These are phyloP conservation scores for Chesias legatella DNA, from an alignment of 2,888 invertebrate genomes.

Conservation along the genomic window DNA sequence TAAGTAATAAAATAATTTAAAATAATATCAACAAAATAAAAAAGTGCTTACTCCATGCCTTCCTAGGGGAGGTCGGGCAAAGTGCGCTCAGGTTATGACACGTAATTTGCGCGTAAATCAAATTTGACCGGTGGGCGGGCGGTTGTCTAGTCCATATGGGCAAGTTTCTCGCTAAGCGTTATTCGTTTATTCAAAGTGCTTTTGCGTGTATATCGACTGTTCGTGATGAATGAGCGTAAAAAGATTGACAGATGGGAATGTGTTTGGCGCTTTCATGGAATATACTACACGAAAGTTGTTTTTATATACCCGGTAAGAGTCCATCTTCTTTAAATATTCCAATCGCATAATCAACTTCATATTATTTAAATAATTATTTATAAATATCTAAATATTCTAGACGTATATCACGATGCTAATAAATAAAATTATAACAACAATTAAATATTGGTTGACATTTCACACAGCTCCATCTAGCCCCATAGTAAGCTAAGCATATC, in stretches of 20 bases:
- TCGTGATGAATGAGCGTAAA: constrained; percentile 58
- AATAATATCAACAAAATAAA: not conserved
- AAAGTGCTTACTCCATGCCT: constrained; percentile 38
- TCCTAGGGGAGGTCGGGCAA: constrained; percentile 32
- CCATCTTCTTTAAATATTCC: too few relatives aligned
- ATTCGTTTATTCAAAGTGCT: constrained; percentile 54
- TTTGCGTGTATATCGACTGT: constrained; percentile 66
- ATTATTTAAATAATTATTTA: too few relatives aligned
- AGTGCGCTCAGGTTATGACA: constrained; percentile 69
- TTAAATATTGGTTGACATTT: too few relatives aligned
- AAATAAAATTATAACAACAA: too few relatives aligned
- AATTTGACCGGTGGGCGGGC: constrained; percentile 77
- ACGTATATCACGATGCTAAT: too few relatives aligned
- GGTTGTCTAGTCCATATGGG: constrained; percentile 76
- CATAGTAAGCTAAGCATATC: too few relatives aligned
- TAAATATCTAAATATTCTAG: too few relatives aligned
- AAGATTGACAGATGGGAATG: constrained; percentile 9
- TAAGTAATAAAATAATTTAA: constrained; percentile 5
- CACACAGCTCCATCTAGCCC: too few relatives aligned
- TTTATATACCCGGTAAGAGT: too few relatives aligned
- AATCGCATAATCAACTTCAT: too few relatives aligned
- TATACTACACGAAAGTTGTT: too few relatives aligned
- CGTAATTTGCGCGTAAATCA: constrained; percentile 80
- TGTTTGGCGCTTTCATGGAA: too few relatives aligned
- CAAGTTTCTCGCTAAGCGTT: constrained; percentile 47